Conservation (phyloP, 1,140 invertebrate species). For the Archegozetes longisetosus region DNA sequence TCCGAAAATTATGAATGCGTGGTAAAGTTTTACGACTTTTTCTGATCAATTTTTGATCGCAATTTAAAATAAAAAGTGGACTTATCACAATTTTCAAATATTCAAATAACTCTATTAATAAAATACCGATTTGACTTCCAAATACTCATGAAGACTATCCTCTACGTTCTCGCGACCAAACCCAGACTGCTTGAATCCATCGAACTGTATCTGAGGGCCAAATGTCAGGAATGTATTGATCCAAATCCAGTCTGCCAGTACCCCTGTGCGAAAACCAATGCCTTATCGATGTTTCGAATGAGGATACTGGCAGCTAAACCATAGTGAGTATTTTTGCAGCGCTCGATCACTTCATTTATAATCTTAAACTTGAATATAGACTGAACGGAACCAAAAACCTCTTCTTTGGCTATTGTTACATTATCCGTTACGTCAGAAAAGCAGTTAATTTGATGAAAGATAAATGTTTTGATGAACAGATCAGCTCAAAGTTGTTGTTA, state of each 20-base stretch:
- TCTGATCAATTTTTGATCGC: no score
- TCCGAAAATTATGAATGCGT: no score
- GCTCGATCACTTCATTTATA: no score
- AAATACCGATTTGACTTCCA: conserved; percentile 48
- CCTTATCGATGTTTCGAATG: conserved; percentile 68
- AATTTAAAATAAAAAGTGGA: no score
- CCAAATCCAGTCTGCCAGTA: conserved; percentile 78
- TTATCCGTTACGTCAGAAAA: conserved; percentile 60
- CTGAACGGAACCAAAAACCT: conserved; percentile 88
- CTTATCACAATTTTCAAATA: no score
- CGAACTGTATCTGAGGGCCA: conserved; percentile 30
- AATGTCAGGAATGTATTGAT: conserved; percentile 43
- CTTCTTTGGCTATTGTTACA: conserved; percentile 57
- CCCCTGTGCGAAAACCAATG: conserved; percentile 50
- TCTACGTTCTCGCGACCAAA: conserved; percentile 67
- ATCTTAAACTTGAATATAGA: conserved; percentile 73
- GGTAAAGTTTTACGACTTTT: no score
- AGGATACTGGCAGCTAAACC: conserved; percentile 74
- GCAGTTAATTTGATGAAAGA: conserved; percentile 38
- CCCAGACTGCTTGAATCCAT: conserved; percentile 49
- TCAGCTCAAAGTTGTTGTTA: no score
- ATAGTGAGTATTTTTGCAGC: conserved; percentile 69
- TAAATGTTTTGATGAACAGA: no score
- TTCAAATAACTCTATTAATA: no score
- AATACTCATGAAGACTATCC: conserved; percentile 73